Base-by-base conservation (phyloP, 2,113 vertebrate species). In the Colaptes auratus region DNA sequence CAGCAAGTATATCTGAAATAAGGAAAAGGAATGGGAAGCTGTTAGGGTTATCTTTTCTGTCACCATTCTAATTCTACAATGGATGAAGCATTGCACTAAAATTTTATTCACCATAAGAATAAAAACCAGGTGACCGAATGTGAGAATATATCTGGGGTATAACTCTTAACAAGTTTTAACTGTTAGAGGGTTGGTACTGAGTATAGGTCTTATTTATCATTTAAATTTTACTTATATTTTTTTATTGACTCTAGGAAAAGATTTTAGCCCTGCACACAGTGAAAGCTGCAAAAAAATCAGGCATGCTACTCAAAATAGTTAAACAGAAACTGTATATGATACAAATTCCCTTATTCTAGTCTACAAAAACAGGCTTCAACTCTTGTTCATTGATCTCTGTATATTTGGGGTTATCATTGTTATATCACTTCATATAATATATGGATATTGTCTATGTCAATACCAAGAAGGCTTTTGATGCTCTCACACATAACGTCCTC, bases 211-310 rank as follows among this genome's bases (percentile, higher is more conserved):
- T 67, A 53, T 73, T 70, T 82, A 46, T 83, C 64, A 74, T 72
- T 83, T 84, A 80, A 92, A 80, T 86, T 90, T 88, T 4, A 6
- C 30, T 83, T 90, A 14, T 25, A 73, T 88, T 90, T 80, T 83
- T 90, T 76, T 90, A 77, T 90, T 69, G 23, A 69, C 36, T 52
- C 13, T 35, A 46, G 18, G n/a, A 73, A 59, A 83, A 73, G 71
- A 59, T 3, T 2, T 58, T 60, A 46, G 10, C 11, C 7, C 7
- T 63, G 60, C 30, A 73, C 8, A 23, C 13, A 48, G 3, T 35
- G 25, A 83, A 85, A 76, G 8, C 36, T 9, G 53, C 8, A 28
- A 10, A 60, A 52, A 67, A 6, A 7, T 67, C 35, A 72, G 44
- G 5, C 9, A 16, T 12, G 2, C 1, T 64, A 25, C 24, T 86